These are phyloP conservation scores for Lutraria lutraria DNA, from an alignment of 2,888 invertebrate genomes.

Conservation along the genomic window DNA sequence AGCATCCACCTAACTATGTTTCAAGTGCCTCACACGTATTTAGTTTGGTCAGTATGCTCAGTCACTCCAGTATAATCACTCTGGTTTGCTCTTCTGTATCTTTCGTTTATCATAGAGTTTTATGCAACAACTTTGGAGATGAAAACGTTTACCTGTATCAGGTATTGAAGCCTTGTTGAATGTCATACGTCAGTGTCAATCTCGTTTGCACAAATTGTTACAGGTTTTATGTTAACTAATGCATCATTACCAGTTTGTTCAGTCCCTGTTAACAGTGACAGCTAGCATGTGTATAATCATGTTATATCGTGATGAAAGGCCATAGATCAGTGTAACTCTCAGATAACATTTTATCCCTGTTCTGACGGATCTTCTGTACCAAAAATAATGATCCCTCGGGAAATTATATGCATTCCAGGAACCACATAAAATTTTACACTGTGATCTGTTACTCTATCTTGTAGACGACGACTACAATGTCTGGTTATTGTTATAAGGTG, in stretches of 20 bases:
- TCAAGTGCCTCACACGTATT: too few relatives aligned
- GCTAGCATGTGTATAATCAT: conserved; percentile 5
- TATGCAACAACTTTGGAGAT: too few relatives aligned
- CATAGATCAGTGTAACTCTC: not conserved
- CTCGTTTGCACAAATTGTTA: not conserved
- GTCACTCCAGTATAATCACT: too few relatives aligned
- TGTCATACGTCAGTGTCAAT: not conserved
- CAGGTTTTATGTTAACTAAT: not conserved
- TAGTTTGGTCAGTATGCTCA: too few relatives aligned
- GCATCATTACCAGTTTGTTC: conserved; percentile 9
- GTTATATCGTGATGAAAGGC: not conserved
- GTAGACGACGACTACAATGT: not conserved
- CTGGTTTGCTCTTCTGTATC: too few relatives aligned
- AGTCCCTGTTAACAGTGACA: conserved; percentile 4
- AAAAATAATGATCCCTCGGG: not conserved
- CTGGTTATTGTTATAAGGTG: not conserved
- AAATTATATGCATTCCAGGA: conserved; percentile 4
- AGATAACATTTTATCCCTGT: not conserved
- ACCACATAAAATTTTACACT: not conserved
- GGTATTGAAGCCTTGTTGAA: not conserved
- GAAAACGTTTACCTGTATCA: too few relatives aligned
- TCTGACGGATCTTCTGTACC: not conserved
- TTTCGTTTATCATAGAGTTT: too few relatives aligned
- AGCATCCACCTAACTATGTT: too few relatives aligned
- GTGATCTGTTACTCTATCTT: not conserved